These are phyloP conservation scores for Mantis religiosa DNA, from an alignment of 2,888 invertebrate genomes.

Conservation along the genomic window DNA sequence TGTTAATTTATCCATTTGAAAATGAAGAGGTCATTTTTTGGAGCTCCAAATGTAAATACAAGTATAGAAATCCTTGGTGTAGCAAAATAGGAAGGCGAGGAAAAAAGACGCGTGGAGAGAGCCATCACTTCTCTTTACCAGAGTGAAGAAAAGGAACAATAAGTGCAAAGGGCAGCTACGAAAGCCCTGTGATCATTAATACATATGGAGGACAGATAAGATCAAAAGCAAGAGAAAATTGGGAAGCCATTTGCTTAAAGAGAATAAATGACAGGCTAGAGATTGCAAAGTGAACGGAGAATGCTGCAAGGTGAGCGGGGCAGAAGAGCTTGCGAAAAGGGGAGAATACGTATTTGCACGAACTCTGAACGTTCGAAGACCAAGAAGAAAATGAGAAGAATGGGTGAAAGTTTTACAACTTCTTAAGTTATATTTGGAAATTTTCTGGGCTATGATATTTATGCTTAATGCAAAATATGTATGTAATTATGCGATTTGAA, in stretches of 20 bases:
- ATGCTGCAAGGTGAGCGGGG: neutral
- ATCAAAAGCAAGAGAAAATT: neutral
- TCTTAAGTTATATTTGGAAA: too few species aligned
- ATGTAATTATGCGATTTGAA: too few species aligned
- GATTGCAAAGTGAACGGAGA: neutral
- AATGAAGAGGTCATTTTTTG: too few species aligned
- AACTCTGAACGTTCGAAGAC: too few species aligned
- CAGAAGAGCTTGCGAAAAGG: neutral
- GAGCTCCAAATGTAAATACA: neutral
- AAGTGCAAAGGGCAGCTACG: neutral
- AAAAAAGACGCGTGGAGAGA: neutral
- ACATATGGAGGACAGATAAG: neutral
- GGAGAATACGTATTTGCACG: neutral
- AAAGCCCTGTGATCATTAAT: neutral
- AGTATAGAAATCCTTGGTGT: neutral
- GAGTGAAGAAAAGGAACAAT: neutral
- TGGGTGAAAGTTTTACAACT: too few species aligned
- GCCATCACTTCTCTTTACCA: neutral
- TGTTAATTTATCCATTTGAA: too few species aligned
- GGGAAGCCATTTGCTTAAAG: neutral
- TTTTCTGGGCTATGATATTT: too few species aligned
- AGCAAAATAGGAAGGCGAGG: neutral
- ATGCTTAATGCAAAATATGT: too few species aligned
- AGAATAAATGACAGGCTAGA: neutral
- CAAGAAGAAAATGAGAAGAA: too few species aligned